Conservation (phyloP, 2,888 invertebrate species). For the Thymelicus sylvestris region DNA sequence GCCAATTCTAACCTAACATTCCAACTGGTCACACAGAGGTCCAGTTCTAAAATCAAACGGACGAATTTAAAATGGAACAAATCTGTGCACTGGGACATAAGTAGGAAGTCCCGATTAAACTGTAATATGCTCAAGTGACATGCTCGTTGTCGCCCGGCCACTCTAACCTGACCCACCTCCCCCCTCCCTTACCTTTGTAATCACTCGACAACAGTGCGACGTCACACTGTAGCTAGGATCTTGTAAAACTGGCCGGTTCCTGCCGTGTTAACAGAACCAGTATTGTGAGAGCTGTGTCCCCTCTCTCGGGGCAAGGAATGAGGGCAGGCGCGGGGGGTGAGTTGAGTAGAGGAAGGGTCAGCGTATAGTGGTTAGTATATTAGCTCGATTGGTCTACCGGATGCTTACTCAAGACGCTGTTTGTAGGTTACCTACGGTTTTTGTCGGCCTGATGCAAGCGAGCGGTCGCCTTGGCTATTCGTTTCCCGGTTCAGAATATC, state of each 20-base stretch:
- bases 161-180: conserved; percentile 53
- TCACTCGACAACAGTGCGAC: conserved; percentile 30
- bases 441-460: conserved; percentile 45
- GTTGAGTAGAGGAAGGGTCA: conserved; percentile 53
- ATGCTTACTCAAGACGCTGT: conserved; percentile 77
- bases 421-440: conserved; percentile 47
- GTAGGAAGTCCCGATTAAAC: conserved; percentile 82
- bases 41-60: conserved; percentile 46
- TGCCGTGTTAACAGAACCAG: conserved; percentile 10
- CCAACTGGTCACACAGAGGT: conserved; percentile 35
- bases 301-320: conserved; percentile 37
- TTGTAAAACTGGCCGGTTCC: conserved; percentile 33
- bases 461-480: conserved; percentile 24
- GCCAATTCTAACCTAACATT: conserved; percentile 12
- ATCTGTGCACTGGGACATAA: conserved; percentile 72
- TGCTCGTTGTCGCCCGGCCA: conserved; percentile 62
- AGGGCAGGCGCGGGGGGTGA: conserved; percentile 44
- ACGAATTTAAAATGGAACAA: conserved; percentile 74
- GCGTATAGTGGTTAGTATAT: conserved; percentile 65
- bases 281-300: conserved; percentile 45
- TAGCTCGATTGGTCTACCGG: conserved; percentile 79
- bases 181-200: conserved; percentile 41
- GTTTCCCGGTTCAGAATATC: conserved; percentile 33
- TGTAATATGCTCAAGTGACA: conserved; percentile 81
- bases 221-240: conserved; percentile 28